These are phyloP conservation scores for Tupaia tana DNA, from an alignment of 2,113 vertebrate species.

Conservation along the genomic window DNA sequence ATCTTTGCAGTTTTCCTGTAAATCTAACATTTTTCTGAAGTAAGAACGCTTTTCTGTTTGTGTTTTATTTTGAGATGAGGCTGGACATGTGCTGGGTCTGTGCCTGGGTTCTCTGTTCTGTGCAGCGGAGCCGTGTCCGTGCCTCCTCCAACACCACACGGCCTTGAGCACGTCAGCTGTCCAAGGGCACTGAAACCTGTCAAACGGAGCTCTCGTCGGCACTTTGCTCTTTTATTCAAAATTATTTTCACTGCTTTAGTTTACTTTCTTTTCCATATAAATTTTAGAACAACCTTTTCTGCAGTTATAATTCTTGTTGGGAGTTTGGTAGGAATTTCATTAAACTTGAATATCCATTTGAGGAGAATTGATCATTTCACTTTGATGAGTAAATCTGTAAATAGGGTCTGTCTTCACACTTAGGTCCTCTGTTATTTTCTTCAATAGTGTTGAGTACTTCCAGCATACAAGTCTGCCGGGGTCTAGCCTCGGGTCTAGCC, in stretches of 20 bases:
- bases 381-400: neutral
- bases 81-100: neutral
- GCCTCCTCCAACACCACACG: neutral
- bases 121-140: neutral
- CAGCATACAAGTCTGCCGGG: neutral
- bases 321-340: neutral
- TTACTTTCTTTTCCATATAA: neutral
- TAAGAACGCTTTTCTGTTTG: too few species aligned
- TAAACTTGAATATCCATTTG: neutral
- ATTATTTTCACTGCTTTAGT: neutral
- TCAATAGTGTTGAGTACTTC: neutral
- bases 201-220: neutral
- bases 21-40: neutral
- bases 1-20: neutral
- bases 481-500: too few species aligned
- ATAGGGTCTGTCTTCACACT: neutral
- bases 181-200: neutral
- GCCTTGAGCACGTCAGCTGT: neutral
- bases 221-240: neutral
- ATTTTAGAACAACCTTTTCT: neutral
- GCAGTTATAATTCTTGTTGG: neutral
- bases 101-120: neutral
- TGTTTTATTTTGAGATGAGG: neutral
- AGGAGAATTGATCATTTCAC: neutral
- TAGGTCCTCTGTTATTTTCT: neutral